phyloP scores from a whole-genome alignment of 1,140 invertebrate species.

The Bombus pascuorum region DNA sequence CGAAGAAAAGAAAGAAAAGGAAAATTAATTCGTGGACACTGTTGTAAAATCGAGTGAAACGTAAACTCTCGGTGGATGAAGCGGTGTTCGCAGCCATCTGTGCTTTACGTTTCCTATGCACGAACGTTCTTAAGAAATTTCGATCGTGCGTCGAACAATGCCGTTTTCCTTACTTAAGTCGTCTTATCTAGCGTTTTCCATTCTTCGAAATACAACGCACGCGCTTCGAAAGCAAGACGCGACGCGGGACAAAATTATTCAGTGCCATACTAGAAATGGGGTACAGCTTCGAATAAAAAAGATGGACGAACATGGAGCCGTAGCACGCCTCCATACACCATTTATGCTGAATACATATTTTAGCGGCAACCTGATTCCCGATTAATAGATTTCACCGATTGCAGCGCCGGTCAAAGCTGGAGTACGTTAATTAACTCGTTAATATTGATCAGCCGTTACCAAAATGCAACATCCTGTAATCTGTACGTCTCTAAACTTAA shows the following conservation, averaged over 20 bases:
- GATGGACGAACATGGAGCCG: not conserved
- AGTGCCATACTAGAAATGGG: too few species aligned
- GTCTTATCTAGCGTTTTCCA: too few species aligned
- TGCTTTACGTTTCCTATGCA: not conserved
- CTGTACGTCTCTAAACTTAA: not conserved
- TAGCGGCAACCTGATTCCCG: not conserved
- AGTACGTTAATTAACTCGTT: not conserved
- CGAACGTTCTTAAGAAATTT: constrained; percentile 8
- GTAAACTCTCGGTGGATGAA: not conserved
- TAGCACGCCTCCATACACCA: not conserved
- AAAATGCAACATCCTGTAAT: not conserved
- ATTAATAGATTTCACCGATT: constrained; percentile 4
- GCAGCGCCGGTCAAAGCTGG: too few species aligned
- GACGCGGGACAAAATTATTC: too few species aligned
- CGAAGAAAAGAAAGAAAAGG: too few species aligned
- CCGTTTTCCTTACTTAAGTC: too few species aligned
- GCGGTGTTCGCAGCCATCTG: not conserved
- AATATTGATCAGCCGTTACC: not conserved
- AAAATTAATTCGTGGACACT: constrained; percentile 9
- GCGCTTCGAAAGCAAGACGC: too few species aligned
- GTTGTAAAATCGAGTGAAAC: not conserved
- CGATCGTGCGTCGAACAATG: not conserved
- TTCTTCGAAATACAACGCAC: too few species aligned
- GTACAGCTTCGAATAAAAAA: not conserved
- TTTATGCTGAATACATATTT: constrained; percentile 18